Evolutionary conservation across 2,888 invertebrate species (phyloP).

Genomic region (Neocrepidodera transversa): DNA sequence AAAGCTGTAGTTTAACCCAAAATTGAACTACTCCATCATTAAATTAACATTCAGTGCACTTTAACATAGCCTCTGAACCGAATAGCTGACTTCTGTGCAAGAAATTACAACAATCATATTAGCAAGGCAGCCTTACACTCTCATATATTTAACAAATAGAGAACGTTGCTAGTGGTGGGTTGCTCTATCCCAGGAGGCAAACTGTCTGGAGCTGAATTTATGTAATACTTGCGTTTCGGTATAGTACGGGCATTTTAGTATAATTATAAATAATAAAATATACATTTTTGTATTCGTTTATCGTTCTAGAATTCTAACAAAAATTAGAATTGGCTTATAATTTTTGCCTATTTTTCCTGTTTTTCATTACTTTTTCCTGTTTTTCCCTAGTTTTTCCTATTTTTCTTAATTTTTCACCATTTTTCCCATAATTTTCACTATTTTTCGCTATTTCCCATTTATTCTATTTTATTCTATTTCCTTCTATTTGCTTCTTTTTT

Average conservation of each 20-base stretch:
- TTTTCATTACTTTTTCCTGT: too few species aligned
- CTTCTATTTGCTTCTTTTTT: too few species aligned
- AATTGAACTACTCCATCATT: slow-evolving; percentile 13
- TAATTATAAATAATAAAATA: too few species aligned
- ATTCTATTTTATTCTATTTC: too few species aligned
- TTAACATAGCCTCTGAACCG: slow-evolving; percentile 14
- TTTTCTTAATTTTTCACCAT: too few species aligned
- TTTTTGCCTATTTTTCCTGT: too few species aligned
- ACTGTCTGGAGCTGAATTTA: slow-evolving; percentile 27
- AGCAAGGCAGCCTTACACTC: slow-evolving; percentile 12
- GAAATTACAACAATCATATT: slow-evolving; percentile 20
- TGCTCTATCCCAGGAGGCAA: slow-evolving; percentile 20
- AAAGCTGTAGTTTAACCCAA: slow-evolving; percentile 3
- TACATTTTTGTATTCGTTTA: too few species aligned
- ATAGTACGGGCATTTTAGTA: background rate
- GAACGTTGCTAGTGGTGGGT: slow-evolving; percentile 9
- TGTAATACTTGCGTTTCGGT: slow-evolving; percentile 24
- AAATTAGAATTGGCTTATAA: too few species aligned
- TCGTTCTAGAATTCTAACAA: too few species aligned
- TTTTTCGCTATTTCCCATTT: too few species aligned
- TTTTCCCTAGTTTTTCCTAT: too few species aligned
- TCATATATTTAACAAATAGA: slow-evolving; percentile 16
- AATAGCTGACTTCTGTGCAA: slow-evolving; percentile 14
- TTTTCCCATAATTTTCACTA: too few species aligned
- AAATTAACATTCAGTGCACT: slow-evolving; percentile 15